phyloP scores from a whole-genome alignment of 1,140 invertebrate genomes.

The Cydia splendana region DNA sequence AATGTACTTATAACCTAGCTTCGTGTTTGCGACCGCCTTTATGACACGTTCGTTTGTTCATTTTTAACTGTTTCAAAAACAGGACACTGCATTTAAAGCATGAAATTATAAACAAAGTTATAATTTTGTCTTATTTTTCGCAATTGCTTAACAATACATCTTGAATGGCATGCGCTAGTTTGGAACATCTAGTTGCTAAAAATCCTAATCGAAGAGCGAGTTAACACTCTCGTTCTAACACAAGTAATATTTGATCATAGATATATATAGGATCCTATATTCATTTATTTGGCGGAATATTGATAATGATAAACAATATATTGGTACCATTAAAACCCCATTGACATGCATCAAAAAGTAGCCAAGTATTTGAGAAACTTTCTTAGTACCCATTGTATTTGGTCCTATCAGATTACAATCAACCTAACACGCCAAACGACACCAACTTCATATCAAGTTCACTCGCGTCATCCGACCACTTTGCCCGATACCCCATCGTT shows the following conservation, averaged over 20 bases:
- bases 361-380: neutral
- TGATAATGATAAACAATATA: constrained; percentile 5
- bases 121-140: neutral
- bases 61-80: neutral
- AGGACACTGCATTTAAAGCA: neutral
- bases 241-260: neutral
- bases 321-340: neutral
- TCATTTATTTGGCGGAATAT: neutral
- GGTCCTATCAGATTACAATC: neutral
- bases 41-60: neutral
- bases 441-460: neutral
- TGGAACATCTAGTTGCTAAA: neutral
- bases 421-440: neutral
- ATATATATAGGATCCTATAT: too few relatives aligned
- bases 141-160: neutral
- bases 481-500: constrained; percentile 11
- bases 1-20: neutral
- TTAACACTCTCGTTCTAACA: neutral
- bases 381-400: constrained; percentile 1
- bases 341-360: neutral
- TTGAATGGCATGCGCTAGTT: neutral
- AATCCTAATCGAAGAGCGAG: neutral
- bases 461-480: constrained; percentile 1
- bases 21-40: neutral
- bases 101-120: neutral